Percentiles rank a stretch among this genome's conserved stretches.
Conservation (phyloP, 2,113 vertebrate genomes). For the Notarius quadriscutis region DNA sequence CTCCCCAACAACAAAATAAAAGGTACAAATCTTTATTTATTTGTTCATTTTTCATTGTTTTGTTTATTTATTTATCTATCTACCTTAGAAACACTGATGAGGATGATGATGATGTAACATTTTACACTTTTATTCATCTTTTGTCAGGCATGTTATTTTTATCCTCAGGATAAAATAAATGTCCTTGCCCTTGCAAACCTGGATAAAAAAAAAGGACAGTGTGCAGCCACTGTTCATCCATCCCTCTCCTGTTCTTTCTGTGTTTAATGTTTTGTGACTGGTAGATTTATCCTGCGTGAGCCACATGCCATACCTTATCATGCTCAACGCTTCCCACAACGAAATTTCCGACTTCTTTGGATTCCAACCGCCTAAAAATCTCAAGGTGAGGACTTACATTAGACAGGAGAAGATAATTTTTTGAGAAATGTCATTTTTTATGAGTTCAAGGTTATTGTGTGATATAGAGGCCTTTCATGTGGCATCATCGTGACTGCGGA, state of each 20-base stretch:
- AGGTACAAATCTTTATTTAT: conserved; percentile 67
- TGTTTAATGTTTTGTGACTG: conserved; percentile 47
- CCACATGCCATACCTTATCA: conserved; percentile 83
- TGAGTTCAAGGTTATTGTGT: background rate
- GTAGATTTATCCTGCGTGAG: conserved; percentile 89
- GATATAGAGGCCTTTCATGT: background rate
- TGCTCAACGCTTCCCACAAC: conserved; percentile 85
- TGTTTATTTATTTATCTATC: background rate
- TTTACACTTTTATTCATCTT: background rate
- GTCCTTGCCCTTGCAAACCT: conserved; percentile 17
- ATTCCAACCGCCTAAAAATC: conserved; percentile 84
- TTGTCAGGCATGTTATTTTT: conserved; percentile 18
- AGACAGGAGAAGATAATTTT: conserved; percentile 59
- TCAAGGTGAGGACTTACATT: conserved; percentile 79
- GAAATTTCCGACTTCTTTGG: conserved; percentile 78
- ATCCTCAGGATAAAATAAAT: conserved; percentile 36
- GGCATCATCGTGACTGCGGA: no score
- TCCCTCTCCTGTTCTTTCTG: conserved; percentile 27
- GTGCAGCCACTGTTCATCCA: conserved; percentile 9
- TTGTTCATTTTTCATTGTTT: no score
- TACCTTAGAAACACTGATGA: background rate
- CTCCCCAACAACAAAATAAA: conserved; percentile 86
- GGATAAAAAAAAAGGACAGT: background rate
- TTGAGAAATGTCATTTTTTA: background rate
- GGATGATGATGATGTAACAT: no score